Evolutionary conservation across 2,797 vertebrate species (phyloP).

Genomic region (Diglossa cyanea): DNA sequence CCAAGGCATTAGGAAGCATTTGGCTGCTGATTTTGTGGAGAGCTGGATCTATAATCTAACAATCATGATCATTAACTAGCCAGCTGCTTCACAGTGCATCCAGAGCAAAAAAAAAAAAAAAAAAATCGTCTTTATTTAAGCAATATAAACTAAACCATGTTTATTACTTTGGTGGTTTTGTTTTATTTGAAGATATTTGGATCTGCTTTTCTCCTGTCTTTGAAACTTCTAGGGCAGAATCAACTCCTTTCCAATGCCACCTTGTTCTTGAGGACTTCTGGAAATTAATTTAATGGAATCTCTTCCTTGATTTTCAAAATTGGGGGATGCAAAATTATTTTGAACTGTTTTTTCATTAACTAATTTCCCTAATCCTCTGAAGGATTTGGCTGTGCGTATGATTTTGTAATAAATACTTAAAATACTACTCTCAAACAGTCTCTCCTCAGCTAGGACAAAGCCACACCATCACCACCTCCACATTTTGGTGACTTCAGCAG

Average conservation of each 20-base stretch:
- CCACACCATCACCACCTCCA: not conserved
- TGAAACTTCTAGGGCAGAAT: not conserved
- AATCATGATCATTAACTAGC: not conserved
- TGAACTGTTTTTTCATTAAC: not conserved
- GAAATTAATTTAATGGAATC: not conserved
- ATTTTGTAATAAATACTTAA: conserved; percentile 42
- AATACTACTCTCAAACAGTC: not conserved
- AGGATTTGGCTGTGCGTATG: not conserved
- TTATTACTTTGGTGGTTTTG: not conserved
- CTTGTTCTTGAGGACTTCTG: not conserved
- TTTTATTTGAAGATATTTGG: not conserved
- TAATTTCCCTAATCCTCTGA: not conserved
- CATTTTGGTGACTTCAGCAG: conserved; percentile 41
- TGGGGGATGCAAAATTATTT: not conserved
- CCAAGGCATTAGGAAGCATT: not conserved
- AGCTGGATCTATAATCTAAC: not conserved
- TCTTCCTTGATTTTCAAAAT: not conserved
- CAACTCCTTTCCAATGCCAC: not conserved
- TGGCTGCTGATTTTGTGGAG: not conserved
- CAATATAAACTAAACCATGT: not conserved
- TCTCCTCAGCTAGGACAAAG: conserved; percentile 1
- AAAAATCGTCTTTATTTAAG: not conserved
- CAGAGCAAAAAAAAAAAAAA: rapidly evolving
- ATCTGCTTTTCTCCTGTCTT: not conserved
- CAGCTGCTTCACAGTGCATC: not conserved